phyloP scores from a whole-genome alignment of 1,140 invertebrate genomes.

The Aporrectodea caliginosa region DNA sequence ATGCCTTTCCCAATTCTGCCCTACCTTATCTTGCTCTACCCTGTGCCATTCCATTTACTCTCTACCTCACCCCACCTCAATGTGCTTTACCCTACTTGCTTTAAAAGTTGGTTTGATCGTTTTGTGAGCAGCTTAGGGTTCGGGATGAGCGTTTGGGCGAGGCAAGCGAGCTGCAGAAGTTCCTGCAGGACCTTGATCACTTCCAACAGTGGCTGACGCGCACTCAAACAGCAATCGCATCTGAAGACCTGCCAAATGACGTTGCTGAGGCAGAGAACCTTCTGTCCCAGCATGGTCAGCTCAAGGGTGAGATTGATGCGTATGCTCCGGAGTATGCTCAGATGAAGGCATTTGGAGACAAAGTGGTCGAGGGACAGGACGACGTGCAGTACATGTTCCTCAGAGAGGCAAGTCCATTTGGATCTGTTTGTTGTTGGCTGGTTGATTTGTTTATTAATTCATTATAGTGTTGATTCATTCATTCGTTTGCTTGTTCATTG shows the following conservation, averaged over 20 bases:
- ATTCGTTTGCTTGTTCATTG: too few relatives aligned
- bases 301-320: conserved; percentile 97
- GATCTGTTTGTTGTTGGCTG: conserved; percentile 7
- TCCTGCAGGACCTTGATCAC: conserved; percentile 97
- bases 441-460: too few relatives aligned
- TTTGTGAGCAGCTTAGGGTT: conserved; percentile 85
- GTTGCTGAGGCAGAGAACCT: conserved; percentile 94
- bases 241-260: conserved; percentile 94
- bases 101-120: too few relatives aligned
- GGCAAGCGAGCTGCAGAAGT: conserved; percentile 94
- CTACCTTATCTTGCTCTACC: too few relatives aligned
- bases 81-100: too few relatives aligned
- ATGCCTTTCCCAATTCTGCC: too few relatives aligned
- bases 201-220: conserved; percentile 99
- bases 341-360: conserved; percentile 99
- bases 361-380: conserved; percentile 72
- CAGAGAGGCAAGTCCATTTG: conserved; percentile 62
- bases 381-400: conserved; percentile 99
- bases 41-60: too few relatives aligned
- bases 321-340: conserved; percentile 95
- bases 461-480: too few relatives aligned
- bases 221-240: conserved; percentile 90
- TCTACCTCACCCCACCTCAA: too few relatives aligned
- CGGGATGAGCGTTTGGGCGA: conserved; percentile 97
- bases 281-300: conserved; percentile 89